phyloP scores from a whole-genome alignment of 1,140 invertebrate genomes.

The Grapholita molesta region DNA sequence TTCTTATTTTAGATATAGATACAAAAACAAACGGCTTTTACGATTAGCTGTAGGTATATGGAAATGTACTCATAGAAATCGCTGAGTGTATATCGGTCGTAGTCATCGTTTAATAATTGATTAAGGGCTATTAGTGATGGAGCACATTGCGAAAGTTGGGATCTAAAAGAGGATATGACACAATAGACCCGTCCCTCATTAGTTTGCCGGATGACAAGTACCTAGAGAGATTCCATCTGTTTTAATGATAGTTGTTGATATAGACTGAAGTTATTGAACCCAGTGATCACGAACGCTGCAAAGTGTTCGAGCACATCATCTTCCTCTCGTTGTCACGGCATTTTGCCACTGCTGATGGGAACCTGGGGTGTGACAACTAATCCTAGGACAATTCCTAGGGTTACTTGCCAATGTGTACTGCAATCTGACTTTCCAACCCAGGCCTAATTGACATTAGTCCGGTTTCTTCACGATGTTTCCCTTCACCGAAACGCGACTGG shows the following conservation, averaged over 20 bases:
- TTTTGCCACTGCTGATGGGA: no score
- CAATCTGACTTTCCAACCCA: no score
- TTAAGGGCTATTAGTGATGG: conserved; percentile 54
- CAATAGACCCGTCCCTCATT: conserved; percentile 52
- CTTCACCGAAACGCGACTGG: no score
- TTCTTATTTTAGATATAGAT: no score
- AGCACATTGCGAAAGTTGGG: conserved; percentile 62
- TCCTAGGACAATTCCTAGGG: no score
- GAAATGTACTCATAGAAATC: conserved; percentile 34
- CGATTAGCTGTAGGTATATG: conserved; percentile 18
- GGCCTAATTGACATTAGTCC: no score
- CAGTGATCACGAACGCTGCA: no score
- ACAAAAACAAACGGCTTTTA: conserved; percentile 23
- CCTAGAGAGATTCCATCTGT: background rate
- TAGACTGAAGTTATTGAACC: background rate
- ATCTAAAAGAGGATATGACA: conserved; percentile 74
- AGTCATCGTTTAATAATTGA: conserved; percentile 51
- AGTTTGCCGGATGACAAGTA: conserved; percentile 18
- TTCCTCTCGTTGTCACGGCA: no score
- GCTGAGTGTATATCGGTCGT: conserved; percentile 22
- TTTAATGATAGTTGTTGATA: background rate
- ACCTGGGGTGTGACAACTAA: no score
- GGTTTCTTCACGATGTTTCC: no score
- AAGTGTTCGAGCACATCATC: no score
- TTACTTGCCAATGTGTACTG: no score